Conservation (phyloP, 2,113 vertebrate genomes). For the Semnopithecus entellus region DNA sequence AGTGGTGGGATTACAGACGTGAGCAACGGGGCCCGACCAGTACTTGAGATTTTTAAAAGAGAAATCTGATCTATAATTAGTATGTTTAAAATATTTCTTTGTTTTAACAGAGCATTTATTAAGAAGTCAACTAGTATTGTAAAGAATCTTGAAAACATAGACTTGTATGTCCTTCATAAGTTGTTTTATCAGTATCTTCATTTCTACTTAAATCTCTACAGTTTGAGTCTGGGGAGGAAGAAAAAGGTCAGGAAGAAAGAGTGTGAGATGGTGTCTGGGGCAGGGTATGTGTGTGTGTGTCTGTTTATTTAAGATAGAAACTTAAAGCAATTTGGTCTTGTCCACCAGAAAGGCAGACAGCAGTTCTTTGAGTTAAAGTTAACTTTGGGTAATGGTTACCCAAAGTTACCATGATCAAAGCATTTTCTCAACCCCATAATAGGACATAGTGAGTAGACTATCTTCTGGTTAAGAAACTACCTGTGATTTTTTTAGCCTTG, state of each 20-base stretch:
- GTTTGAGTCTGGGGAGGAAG: neutral
- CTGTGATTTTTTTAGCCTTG: neutral
- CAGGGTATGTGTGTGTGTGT: neutral
- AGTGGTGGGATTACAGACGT: too few relatives aligned
- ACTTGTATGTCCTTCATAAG: neutral
- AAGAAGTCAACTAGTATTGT: neutral
- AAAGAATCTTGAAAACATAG: neutral
- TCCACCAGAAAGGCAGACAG: neutral
- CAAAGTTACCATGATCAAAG: neutral
- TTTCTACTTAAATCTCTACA: neutral
- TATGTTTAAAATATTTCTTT: neutral
- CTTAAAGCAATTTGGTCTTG: neutral
- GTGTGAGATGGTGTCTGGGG: fast-evolving
- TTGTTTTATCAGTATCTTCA: neutral
- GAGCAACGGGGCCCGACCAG: too few relatives aligned
- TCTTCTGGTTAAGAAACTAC: neutral
- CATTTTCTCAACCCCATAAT: neutral
- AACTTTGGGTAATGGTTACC: neutral
- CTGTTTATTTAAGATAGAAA: neutral
- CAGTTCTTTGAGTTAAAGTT: neutral
- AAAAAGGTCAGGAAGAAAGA: neutral
- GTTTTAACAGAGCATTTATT: neutral
- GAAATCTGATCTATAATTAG: neutral
- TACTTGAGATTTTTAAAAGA: too few relatives aligned
- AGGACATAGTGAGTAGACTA: neutral